Percentiles rank a stretch among this genome's conserved stretches.
Conservation (phyloP, 2,113 vertebrate species). For the Pholis gunnellus region DNA sequence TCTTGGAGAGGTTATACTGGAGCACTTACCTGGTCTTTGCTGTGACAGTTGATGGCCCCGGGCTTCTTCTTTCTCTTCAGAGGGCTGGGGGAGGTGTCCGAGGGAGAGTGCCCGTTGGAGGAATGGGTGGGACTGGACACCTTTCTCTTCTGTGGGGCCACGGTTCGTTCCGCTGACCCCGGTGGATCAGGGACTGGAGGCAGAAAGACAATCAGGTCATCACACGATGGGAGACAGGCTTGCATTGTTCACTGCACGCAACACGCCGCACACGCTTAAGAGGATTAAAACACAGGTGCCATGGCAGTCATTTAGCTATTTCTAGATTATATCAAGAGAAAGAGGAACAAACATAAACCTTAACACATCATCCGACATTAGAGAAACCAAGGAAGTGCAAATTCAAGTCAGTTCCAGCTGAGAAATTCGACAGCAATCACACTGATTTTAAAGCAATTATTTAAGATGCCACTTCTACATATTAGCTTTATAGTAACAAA, state of each 20-base stretch:
- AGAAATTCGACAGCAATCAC: conserved; percentile 7
- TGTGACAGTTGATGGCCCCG: conserved; percentile 90
- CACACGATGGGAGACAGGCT: background rate
- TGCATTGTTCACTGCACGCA: background rate
- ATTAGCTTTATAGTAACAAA: conserved; percentile 25
- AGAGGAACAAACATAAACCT: background rate
- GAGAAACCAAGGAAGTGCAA: background rate
- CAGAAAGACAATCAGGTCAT: conserved; percentile 33
- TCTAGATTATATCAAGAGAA: background rate
- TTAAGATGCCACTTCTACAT: background rate
- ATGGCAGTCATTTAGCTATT: background rate
- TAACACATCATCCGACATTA: background rate
- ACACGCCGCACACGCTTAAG: conserved; percentile 1
- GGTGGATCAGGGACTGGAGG: conserved; percentile 86
- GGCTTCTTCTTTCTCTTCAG: conserved; percentile 99
- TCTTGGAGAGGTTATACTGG: background rate
- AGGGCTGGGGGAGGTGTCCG: conserved; percentile 93
- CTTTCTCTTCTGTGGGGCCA: conserved; percentile 91
- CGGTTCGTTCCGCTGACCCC: conserved; percentile 88
- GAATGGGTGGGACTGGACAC: conserved; percentile 96
- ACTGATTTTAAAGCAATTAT: background rate
- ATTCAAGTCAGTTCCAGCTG: conserved; percentile 1
- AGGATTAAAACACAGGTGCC: conserved; percentile 6
- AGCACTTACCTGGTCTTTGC: conserved; percentile 94
- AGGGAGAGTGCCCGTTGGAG: conserved; percentile 97